A percentile compares a stretch with the other conserved stretches of the same genome.
phyloP scores from a whole-genome alignment of 2,113 vertebrate species.

The Orthonyx spaldingii region DNA sequence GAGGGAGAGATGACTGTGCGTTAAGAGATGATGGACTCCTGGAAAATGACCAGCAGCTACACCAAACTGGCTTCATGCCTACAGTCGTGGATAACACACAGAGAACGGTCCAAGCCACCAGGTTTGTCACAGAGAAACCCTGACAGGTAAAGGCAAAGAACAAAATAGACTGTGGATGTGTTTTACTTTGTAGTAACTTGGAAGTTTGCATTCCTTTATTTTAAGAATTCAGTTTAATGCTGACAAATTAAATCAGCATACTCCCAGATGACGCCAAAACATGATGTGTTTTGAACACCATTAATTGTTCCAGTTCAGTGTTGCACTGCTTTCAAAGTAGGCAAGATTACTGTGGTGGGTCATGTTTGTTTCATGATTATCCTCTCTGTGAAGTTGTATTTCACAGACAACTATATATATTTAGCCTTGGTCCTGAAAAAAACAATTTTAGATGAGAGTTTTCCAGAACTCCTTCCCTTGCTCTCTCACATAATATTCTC shows the following conservation, averaged over 20 bases:
- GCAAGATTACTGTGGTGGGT: not conserved
- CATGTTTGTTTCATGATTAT: not conserved
- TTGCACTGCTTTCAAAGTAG: not conserved
- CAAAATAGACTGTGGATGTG: not conserved
- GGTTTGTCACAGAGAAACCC: not conserved
- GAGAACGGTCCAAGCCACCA: not conserved
- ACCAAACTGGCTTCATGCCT: not conserved
- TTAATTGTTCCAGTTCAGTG: not conserved
- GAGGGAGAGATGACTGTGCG: not conserved
- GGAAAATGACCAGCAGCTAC: not conserved
- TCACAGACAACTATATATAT: not conserved
- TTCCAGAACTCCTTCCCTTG: not conserved
- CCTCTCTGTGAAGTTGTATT: not conserved
- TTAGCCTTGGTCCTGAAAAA: not conserved
- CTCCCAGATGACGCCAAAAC: not conserved
- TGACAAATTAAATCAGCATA: not conserved
- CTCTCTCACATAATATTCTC: not conserved
- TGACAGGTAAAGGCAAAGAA: not conserved
- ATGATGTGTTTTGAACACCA: not conserved
- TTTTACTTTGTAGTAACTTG: not conserved
- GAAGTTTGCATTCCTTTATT: not conserved
- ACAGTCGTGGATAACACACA: not conserved
- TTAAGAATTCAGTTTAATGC: not conserved
- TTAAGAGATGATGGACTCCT: not conserved
- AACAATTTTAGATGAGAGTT: not conserved